phyloP scores from a whole-genome alignment of 2,113 vertebrate species.

The Prionailurus bengalensis region DNA sequence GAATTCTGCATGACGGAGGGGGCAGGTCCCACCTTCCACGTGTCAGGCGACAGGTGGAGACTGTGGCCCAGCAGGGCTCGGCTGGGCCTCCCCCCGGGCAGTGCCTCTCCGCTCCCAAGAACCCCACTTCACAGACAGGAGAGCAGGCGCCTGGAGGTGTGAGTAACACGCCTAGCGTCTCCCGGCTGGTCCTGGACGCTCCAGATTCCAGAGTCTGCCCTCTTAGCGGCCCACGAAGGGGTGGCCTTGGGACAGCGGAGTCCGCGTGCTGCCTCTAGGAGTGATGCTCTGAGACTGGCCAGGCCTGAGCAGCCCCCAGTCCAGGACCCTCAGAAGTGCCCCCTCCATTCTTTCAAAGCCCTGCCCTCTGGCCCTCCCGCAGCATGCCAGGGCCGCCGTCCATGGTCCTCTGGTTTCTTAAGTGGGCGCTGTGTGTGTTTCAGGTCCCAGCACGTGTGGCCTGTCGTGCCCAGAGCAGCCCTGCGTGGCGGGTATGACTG shows the following conservation, averaged over 20 bases:
- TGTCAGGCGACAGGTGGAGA: neutral
- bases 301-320: neutral
- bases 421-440: neutral
- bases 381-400: fast-evolving
- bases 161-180: neutral
- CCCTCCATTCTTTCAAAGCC: too few relatives aligned
- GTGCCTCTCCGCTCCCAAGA: too few relatives aligned
- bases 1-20: neutral
- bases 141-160: too few relatives aligned
- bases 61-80: fast-evolving
- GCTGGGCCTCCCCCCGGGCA: neutral
- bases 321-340: neutral
- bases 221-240: neutral
- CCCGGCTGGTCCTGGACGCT: neutral
- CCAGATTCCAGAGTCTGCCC: neutral
- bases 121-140: neutral
- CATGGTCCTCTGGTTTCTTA: fast-evolving
- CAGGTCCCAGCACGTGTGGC: fast-evolving
- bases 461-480: neutral
- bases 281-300: neutral
- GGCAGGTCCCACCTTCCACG: neutral
- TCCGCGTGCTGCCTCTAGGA: too few relatives aligned
- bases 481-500: fast-evolving
- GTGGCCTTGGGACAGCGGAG: too few relatives aligned
- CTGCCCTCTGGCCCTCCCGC: fast-evolving